Evolutionary conservation across 53 echinoderm and acorn worm species (phyloP), one percentile per base, ranked within the genome.

Genomic region (Holothuria leucospilota): DNA sequence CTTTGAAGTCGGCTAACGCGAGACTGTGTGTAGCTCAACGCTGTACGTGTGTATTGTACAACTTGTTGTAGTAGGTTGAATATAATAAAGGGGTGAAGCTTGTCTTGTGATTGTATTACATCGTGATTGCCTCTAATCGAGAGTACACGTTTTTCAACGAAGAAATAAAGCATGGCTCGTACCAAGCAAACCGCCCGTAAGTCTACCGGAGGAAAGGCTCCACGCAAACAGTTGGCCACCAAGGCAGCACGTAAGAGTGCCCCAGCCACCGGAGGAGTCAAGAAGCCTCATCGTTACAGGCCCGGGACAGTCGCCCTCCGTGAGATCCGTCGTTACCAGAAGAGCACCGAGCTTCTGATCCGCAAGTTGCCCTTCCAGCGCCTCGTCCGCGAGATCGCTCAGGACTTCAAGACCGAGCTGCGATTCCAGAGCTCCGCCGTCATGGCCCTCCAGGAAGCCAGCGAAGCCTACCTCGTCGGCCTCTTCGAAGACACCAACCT

Each of bases 371-470:
- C 96, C 92, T 96, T 96, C 94, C 96, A 96, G 92, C 96, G 96
- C 87, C 94, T 96, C 82, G 96, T 96, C 92, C 92, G 96, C 89
- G 96, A 96, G 86, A 94, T 94, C 92, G 94, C 94, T 81, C 96
- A 96, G 88, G 96, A 96, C 88, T 96, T 96, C 93, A 96, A 96
- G 95, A 96, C 96, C 91, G 96, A 96, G 95, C 96, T 96, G 82
- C 94, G 96, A 85, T 96, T 96, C 94, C 94, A 96, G 91, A 96
- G 96, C 91, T 95, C 95, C 67, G 96, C 96, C 91, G 93, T 94
- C 90, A 96, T 96, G 96, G 96, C 96, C 59, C 94, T 96, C 41
- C 96, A 96, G 84, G 96, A 94, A 87, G 94, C 96, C 59, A 94
- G 96, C 94, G 97, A 96, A 88, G 94, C 97, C 49, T 96, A 96